These are phyloP conservation scores for Cephonodes hylas DNA, from an alignment of 2,888 invertebrate genomes.

Conservation along the genomic window DNA sequence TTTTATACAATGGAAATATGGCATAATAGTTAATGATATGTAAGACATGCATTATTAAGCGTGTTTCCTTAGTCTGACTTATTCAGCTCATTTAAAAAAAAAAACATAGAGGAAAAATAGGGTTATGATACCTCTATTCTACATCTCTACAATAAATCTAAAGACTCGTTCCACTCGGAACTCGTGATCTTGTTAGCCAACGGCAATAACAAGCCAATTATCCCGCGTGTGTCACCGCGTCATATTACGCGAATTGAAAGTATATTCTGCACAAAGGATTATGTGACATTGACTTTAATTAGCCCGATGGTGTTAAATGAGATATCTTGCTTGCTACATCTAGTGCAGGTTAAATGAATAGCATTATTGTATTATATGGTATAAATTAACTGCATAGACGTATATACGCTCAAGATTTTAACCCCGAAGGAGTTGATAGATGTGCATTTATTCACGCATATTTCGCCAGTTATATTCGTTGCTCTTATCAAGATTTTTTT, in stretches of 20 bases:
- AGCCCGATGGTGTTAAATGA: neutral
- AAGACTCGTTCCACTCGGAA: neutral
- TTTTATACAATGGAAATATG: too few species aligned
- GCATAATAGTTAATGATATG: too few species aligned
- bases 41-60: neutral
- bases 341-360: neutral
- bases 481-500: too few species aligned
- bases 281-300: neutral
- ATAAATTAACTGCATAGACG: too few species aligned
- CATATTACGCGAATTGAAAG: neutral
- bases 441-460: too few species aligned
- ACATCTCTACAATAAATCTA: neutral
- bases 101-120: neutral
- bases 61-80: neutral
- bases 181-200: conserved; percentile 2
- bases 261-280: neutral
- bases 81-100: neutral
- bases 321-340: neutral
- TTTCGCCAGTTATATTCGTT: too few species aligned
- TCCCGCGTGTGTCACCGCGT: neutral
- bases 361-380: too few species aligned
- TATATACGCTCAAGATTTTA: too few species aligned
- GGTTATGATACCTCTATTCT: neutral
- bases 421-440: too few species aligned
- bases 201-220: conserved; percentile 8